These are phyloP conservation scores for Zaprionus ornatus DNA, from an alignment of 1,140 invertebrate species.

Conservation along the genomic window DNA sequence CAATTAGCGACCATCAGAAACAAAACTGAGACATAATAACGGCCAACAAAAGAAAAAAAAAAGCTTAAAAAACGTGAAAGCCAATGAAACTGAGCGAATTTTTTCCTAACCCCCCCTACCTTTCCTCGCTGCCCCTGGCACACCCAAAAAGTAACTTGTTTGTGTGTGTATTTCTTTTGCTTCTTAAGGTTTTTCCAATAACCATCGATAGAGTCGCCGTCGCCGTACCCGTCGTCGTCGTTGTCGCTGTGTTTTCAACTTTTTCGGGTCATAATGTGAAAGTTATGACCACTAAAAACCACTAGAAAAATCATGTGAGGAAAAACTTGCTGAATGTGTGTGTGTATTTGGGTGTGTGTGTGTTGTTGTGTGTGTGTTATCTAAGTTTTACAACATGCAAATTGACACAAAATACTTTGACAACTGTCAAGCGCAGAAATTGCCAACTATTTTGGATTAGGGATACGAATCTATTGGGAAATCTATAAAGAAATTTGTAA, in stretches of 20 bases:
- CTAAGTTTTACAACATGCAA: conserved; percentile 15
- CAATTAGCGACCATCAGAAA: conserved; percentile 74
- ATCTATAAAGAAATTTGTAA: neutral
- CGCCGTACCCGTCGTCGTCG: conserved; percentile 7
- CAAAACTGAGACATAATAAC: conserved; percentile 72
- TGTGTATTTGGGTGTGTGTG: neutral
- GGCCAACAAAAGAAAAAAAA: conserved; percentile 34
- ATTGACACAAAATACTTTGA: conserved; percentile 1
- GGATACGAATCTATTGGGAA: neutral
- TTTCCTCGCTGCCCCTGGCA: conserved; percentile 18
- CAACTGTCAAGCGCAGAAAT: neutral
- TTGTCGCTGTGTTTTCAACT: conserved; percentile 21
- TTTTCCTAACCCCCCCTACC: conserved; percentile 1
- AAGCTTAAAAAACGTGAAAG: conserved; percentile 46
- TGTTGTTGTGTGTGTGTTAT: conserved; percentile 1
- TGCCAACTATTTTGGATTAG: neutral
- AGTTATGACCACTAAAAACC: conserved; percentile 38
- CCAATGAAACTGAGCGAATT: conserved; percentile 46
- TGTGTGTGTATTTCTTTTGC: conserved; percentile 18
- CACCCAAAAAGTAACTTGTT: conserved; percentile 34
- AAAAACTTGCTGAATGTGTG: neutral
- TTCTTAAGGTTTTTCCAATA: conserved; percentile 42
- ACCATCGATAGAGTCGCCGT: conserved; percentile 29
- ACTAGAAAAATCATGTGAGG: conserved; percentile 5
- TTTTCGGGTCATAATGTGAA: conserved; percentile 46